Evolutionary conservation across 2,797 vertebrate species (phyloP).

Genomic region (Rhabdophis nuchalis): DNA sequence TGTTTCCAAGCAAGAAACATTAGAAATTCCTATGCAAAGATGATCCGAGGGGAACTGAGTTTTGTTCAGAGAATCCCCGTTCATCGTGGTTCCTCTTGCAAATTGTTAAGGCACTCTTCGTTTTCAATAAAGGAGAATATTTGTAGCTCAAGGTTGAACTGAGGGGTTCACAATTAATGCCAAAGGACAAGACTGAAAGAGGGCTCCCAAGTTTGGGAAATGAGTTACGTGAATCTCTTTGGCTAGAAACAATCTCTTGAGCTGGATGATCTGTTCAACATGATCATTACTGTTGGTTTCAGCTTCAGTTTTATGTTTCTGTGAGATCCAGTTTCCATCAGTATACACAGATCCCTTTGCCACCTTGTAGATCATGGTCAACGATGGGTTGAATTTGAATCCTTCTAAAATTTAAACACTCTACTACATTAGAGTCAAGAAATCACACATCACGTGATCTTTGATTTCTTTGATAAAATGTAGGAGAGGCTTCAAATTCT

Average conservation of each 20-base stretch:
- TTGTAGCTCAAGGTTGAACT: not conserved
- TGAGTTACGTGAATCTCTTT: not conserved
- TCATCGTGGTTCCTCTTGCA: not conserved
- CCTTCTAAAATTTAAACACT: not conserved
- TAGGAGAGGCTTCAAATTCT: not conserved
- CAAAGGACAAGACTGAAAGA: not conserved
- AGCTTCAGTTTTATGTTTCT: not conserved
- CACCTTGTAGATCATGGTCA: not conserved
- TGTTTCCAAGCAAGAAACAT: not conserved
- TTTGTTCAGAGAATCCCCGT: not conserved
- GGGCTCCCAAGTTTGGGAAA: not conserved
- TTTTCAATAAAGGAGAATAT: not conserved
- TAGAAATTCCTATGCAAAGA: not conserved
- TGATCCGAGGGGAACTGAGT: not conserved
- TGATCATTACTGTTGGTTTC: not conserved
- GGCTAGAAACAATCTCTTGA: not conserved
- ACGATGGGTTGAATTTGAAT: not conserved
- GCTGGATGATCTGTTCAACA: not conserved
- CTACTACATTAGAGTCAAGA: not conserved
- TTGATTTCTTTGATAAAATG: not conserved
- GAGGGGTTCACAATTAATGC: too few species aligned
- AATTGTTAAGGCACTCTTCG: not conserved
- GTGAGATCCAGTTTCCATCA: not conserved
- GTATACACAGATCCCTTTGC: not conserved
- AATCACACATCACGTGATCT: not conserved